Evolutionary conservation across 2,797 vertebrate genomes (phyloP).

Genomic region (Xiphorhynchus erythropygius): DNA sequence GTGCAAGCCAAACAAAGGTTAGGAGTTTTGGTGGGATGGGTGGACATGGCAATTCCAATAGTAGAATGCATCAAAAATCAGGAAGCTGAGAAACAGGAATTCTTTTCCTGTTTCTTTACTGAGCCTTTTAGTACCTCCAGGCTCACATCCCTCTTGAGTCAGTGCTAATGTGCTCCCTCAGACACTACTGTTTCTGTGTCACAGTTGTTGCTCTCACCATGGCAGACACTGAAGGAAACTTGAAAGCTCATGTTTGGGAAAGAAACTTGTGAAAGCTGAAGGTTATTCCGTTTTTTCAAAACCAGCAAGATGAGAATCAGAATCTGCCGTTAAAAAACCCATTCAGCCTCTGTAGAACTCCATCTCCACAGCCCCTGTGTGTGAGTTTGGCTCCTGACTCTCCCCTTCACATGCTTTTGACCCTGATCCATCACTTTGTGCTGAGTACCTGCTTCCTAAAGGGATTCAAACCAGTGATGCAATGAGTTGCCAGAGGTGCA

Average conservation of each 20-base stretch:
- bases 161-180: neutral
- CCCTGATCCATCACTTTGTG: neutral
- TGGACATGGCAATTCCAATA: neutral
- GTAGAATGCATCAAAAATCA: neutral
- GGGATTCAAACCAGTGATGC: rapidly evolving
- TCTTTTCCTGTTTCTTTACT: neutral
- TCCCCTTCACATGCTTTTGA: neutral
- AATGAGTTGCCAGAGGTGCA: neutral
- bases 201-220: neutral
- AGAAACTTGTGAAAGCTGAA: neutral
- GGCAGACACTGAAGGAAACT: neutral
- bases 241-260: neutral
- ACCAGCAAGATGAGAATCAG: neutral
- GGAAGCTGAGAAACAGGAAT: neutral
- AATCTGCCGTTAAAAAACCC: neutral
- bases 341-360: neutral
- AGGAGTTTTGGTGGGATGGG: neutral
- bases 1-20: neutral
- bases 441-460: neutral
- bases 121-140: neutral
- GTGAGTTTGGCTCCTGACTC: neutral
- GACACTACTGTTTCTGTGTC: neutral
- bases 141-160: neutral
- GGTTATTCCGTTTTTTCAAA: neutral
- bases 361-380: rapidly evolving